Conservation (phyloP, 2,888 invertebrate species). For the Spodoptera picta region DNA sequence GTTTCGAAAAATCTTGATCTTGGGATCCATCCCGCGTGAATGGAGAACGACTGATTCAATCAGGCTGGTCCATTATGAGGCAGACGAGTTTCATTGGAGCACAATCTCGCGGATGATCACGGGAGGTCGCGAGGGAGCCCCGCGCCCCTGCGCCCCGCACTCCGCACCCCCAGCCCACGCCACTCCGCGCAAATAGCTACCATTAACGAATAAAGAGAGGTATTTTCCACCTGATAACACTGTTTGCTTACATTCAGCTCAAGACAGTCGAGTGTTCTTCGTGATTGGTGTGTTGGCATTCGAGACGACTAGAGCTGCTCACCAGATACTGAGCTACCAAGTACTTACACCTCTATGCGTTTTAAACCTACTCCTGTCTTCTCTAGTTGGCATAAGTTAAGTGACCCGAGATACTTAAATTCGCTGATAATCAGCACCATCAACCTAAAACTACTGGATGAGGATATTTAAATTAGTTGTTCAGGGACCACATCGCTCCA, state of each 20-base stretch:
- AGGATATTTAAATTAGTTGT: no score
- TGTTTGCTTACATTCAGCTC: conserved; percentile 66
- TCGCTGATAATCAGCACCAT: no score
- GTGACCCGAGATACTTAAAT: no score
- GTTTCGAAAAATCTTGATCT: conserved; percentile 66
- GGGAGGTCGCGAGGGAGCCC: conserved; percentile 50
- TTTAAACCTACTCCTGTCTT: no score
- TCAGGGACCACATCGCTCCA: no score
- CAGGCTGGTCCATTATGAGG: conserved; percentile 75
- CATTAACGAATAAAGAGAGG: conserved; percentile 77
- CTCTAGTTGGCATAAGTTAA: no score
- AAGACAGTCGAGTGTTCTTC: conserved; percentile 58
- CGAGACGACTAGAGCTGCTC: conserved; percentile 12
- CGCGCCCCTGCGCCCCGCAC: conserved; percentile 27
- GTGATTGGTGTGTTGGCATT: conserved; percentile 64
- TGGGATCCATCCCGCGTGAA: conserved; percentile 74
- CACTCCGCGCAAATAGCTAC: conserved; percentile 68
- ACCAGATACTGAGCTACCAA: conserved; percentile 1
- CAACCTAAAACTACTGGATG: no score
- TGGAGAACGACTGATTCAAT: conserved; percentile 78
- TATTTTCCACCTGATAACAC: conserved; percentile 77
- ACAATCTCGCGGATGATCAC: conserved; percentile 74
- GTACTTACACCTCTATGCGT: no score
- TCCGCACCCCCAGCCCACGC: conserved; percentile 16
- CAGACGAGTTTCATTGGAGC: conserved; percentile 71